Evolutionary conservation across 2,888 invertebrate genomes (phyloP), one percentile per base, ranked within the genome.

Genomic region (Frankliniella fusca): DNA sequence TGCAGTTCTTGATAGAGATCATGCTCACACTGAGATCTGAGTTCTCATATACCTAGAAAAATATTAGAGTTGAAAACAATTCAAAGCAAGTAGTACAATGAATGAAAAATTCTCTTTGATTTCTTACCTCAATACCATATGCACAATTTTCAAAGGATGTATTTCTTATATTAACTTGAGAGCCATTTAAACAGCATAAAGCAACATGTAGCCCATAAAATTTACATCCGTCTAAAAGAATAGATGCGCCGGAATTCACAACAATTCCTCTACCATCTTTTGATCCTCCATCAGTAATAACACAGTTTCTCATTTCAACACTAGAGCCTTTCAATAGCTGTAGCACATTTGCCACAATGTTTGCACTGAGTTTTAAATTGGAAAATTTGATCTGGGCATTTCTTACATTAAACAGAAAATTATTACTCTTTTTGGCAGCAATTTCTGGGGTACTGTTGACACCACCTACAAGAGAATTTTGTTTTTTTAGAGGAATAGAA

Each of bases 131-230:
- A 2, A 76, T 9, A 27, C 70, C 70, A 76, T 27, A 76, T 1
- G 10, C 70, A 76, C 70, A 76, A 27, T 76, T 76, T 76, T 23
- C 8, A 23, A 76, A 27, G 27, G 12, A 12, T 27, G 70, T 27
- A 76, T 76, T 76, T 23, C 27, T 76, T 12, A 76, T 76, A 10
- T 27, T 12, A 12, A 76, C 70, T 23, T 23, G 23, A 11, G 70
- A 76, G 27, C 70, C 70, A 76, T 23, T 12, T 12, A 27, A 27
- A 27, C 70, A 76, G 12, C 70, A 27, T 8, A 76, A 7, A 27
- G 70, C 70, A 27, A 76, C 70, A 76, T 76, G 70, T 10, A 76
- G 70, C 12, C 70, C 70, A 76, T 9, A 23, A 23, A 76, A 76
- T n/a, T 76, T 76, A 27, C 70, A 76, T 12, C 70, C 70, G 27